Evolutionary conservation across 2,113 vertebrate species (phyloP).

Genomic region (Phalacrocorax pelagicus): DNA sequence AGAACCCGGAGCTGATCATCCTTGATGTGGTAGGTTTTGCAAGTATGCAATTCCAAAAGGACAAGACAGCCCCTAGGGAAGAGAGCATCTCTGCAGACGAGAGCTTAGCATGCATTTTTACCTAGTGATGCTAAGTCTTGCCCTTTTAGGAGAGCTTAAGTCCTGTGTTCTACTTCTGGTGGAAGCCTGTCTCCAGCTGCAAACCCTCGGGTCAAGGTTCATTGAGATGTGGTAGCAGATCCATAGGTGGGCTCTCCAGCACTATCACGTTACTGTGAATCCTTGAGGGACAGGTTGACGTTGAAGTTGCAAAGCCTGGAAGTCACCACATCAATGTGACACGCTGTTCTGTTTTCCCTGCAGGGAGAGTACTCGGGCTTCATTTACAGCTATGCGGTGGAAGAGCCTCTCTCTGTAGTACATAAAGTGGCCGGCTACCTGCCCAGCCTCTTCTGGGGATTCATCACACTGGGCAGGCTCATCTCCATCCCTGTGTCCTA

Average conservation of each 20-base stretch:
- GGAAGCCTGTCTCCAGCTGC: not conserved
- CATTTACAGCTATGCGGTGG: constrained; percentile 89
- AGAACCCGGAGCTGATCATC: not conserved
- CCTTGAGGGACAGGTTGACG: accelerated
- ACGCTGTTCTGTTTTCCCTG: constrained; percentile 8
- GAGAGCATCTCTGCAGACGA: not conserved
- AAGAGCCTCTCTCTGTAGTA: constrained; percentile 77
- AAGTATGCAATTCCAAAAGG: not conserved
- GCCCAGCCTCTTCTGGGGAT: constrained; percentile 90
- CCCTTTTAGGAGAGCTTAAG: not conserved
- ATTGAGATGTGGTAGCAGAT: not conserved
- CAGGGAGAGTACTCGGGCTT: constrained; percentile 93
- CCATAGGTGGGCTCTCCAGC: not conserved
- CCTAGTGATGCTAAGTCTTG: not conserved
- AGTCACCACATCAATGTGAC: accelerated
- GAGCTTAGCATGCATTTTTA: not conserved
- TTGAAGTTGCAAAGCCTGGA: not conserved
- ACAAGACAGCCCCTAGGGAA: not conserved
- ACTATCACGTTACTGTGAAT: accelerated
- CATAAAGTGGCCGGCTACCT: constrained; percentile 85
- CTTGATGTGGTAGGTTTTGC: accelerated
- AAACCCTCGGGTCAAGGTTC: not conserved
- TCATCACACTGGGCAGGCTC: constrained; percentile 89
- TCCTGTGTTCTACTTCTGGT: not conserved
- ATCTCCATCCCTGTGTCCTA: constrained; percentile 89